Evolutionary conservation across 2,797 vertebrate species (phyloP).

Genomic region (Lerista edwardsae): DNA sequence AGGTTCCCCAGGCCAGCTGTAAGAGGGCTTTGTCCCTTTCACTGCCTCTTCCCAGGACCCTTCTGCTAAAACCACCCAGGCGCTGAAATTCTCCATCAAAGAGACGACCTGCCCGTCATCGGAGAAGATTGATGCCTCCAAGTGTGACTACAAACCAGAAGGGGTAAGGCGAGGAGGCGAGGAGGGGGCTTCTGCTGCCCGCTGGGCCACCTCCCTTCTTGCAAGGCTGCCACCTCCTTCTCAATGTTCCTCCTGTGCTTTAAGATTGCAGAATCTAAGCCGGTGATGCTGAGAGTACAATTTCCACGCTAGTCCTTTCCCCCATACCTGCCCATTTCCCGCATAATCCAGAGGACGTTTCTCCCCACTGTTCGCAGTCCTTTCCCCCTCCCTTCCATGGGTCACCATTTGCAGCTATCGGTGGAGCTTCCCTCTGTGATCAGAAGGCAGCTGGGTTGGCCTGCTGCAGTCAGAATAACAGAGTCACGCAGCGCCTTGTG

Average conservation of each 20-base stretch:
- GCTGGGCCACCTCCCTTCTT: neutral
- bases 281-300: neutral
- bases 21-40: neutral
- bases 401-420: too few species aligned
- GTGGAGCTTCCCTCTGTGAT: too few species aligned
- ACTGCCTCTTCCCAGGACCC: neutral
- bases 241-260: neutral
- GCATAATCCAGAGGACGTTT: neutral
- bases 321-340: neutral
- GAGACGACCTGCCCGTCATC: neutral
- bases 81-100: neutral
- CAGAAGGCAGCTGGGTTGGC: too few species aligned
- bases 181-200: neutral
- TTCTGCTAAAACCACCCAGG: neutral
- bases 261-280: neutral
- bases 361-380: neutral
- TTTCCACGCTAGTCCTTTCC: neutral
- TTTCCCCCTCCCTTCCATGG: too few species aligned
- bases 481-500: too few species aligned
- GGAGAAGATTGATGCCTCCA: rapidly evolving
- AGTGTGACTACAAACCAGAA: neutral
- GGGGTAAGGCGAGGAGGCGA: neutral
- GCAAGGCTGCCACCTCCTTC: too few species aligned
- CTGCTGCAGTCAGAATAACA: too few species aligned
- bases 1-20: neutral